A percentile compares a stretch with the other conserved stretches of the same genome.
These are phyloP conservation scores for Volucella zonaria DNA, from an alignment of 2,888 invertebrate genomes.

Conservation along the genomic window DNA sequence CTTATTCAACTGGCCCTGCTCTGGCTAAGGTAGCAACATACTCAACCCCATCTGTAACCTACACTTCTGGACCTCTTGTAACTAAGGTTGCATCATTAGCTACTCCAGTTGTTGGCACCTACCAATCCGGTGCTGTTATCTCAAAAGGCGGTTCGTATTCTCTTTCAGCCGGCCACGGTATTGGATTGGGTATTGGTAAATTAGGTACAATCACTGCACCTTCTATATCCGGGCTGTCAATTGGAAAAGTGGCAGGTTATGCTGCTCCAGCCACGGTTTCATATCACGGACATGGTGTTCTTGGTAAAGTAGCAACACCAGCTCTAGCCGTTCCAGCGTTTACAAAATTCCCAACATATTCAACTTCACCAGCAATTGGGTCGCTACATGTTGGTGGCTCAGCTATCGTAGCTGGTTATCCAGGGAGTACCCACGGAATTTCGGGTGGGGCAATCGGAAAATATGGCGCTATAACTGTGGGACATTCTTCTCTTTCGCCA, in stretches of 20 bases:
- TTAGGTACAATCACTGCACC: conserved; percentile 30
- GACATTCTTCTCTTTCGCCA: conserved; percentile 75
- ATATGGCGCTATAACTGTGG: conserved; percentile 59
- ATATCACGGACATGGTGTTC: conserved; percentile 70
- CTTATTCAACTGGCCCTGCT: conserved; percentile 77
- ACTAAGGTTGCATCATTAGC: conserved; percentile 41
- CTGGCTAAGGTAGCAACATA: conserved; percentile 75
- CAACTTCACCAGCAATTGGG: conserved; percentile 83
- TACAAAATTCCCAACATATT: conserved; percentile 65
- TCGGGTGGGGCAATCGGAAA: conserved; percentile 56
- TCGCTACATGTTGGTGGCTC: conserved; percentile 30
- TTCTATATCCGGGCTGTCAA: conserved; percentile 46
- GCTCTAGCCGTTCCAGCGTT: conserved; percentile 68
- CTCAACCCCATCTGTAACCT: conserved; percentile 6
- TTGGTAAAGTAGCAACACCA: conserved; percentile 57
- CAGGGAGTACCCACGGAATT: conserved; percentile 31
- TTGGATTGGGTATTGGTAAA: conserved; percentile 28
- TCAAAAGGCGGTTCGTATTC: conserved; percentile 60
- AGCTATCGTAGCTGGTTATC: conserved; percentile 28
- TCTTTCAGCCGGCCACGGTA: conserved; percentile 42
- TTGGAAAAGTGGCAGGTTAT: conserved; percentile 71
- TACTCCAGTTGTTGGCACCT: conserved; percentile 21
- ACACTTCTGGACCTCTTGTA: conserved; percentile 30
- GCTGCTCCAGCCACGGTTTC: conserved; percentile 69
- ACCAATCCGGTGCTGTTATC: conserved; percentile 60